phyloP scores from a whole-genome alignment of 2,888 invertebrate genomes.

The Minunthozetes semirufus region DNA sequence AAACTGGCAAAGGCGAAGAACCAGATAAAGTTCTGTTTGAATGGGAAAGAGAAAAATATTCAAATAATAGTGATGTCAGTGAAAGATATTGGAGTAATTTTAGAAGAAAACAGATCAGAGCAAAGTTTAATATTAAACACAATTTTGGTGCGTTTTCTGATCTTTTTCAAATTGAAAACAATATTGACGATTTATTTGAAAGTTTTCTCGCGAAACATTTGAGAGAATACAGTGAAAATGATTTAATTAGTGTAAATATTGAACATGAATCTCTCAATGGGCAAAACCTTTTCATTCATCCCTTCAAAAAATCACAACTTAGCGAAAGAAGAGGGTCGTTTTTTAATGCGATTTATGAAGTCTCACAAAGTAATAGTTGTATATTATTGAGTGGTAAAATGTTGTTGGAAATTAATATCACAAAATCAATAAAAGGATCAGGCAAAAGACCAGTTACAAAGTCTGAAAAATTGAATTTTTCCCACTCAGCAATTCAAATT shows the following conservation, averaged over 20 bases:
- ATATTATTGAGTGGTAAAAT: neutral
- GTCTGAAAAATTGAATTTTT: neutral
- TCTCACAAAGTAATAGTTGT: neutral
- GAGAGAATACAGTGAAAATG: neutral
- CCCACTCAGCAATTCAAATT: neutral
- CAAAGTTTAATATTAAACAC: neutral
- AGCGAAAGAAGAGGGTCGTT: no score
- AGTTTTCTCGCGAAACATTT: no score
- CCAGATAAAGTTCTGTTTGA: no score
- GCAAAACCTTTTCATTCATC: neutral
- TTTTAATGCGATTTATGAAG: constrained; percentile 2
- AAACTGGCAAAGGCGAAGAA: no score
- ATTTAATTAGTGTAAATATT: neutral
- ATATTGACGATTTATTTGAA: neutral
- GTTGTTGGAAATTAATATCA: neutral
- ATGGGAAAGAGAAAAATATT: no score
- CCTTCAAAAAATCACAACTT: no score
- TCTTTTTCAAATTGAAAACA: neutral
- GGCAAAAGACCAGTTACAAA: no score
- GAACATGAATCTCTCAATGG: neutral
- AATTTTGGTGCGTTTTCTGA: neutral
- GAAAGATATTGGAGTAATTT: no score
- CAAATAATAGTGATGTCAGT: no score
- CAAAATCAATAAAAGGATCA: neutral
- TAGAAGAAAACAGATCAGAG: no score